A percentile compares a stretch with the other conserved stretches of the same genome.
phyloP scores from a whole-genome alignment of 1,140 invertebrate species.

The Heliconius nattereri region DNA sequence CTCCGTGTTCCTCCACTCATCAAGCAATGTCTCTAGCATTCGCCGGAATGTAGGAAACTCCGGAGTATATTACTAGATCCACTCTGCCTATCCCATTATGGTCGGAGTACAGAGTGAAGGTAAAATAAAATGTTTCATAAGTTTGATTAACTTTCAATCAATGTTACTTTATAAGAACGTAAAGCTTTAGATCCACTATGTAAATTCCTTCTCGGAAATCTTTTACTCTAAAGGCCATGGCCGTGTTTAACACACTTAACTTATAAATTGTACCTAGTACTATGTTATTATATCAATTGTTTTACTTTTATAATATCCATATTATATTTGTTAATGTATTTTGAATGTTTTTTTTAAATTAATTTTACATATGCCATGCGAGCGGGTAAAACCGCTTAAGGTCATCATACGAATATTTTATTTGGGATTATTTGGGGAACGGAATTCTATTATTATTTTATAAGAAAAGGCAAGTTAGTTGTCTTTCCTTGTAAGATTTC shows the following conservation, averaged over 20 bases:
- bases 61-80: too few species aligned
- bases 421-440: not conserved
- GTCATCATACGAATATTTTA: not conserved
- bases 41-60: too few species aligned
- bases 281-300: not conserved
- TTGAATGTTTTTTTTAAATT: not conserved
- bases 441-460: not conserved
- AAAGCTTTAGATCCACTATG: slow-evolving; percentile 14
- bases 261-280: not conserved
- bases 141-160: too few species aligned
- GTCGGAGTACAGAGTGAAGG: too few species aligned
- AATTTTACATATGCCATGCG: not conserved
- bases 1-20: too few species aligned
- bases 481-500: not conserved
- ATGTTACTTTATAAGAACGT: not conserved
- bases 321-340: not conserved
- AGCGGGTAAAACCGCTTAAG: not conserved
- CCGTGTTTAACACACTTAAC: slow-evolving; percentile 18
- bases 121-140: too few species aligned
- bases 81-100: too few species aligned
- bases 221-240: slow-evolving; percentile 24
- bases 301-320: slow-evolving; percentile 1
- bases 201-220: slow-evolving; percentile 26
- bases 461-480: not conserved
- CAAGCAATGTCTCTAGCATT: too few species aligned